Evolutionary conservation across 2,797 vertebrate species (phyloP), one percentile per base, ranked within the genome.

Genomic region (Sebastolobus alascanus): DNA sequence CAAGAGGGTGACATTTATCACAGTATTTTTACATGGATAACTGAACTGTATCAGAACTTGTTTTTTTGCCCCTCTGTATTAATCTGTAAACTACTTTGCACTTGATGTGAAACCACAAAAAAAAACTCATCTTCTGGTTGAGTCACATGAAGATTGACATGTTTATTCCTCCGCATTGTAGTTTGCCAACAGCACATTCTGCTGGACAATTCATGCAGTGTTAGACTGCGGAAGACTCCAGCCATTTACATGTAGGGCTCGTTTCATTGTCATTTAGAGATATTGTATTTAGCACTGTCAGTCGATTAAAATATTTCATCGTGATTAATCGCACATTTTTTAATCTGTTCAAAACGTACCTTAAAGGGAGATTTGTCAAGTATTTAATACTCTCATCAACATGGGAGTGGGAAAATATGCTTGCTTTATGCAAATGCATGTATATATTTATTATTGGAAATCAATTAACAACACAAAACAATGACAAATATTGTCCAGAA

Each of bases 161-260:
- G 20, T 77, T 6, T 40, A 10, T 76, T 76, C 14, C 55, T 75
- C n/a, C 8, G 4, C 4, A 13, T 5, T 12, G 27, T 31, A 64
- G 29, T 70, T 79, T 80, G 66, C 68, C 79, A 90, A 88, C 73
- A 88, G 91, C 90, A 88, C 89, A 79, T 85, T 88, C 84, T 91
- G 81, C 86, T 89, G 90, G 86, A 81, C 84, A 79, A 0, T 37
- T 37, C 5, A 14, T 81, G 82, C 70, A 87, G 8, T 86, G 64
- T 68, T 73, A 46, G 72, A 52, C 5, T 37, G 35, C 5, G 1
- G 16, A 65, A 35, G 14, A 68, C 18, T 35, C 12, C n/a, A 35
- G 6, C 22, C 3, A 3, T 80, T 58, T 10, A 43, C 40, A 43
- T 43, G 40, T 43, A 8, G 14, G 9, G 14, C 5, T 27, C 13